Percentiles rank a stretch among this genome's conserved stretches.
phyloP scores from a whole-genome alignment of 2,113 vertebrate species.

The Rhinopomastus cyanomelas region DNA sequence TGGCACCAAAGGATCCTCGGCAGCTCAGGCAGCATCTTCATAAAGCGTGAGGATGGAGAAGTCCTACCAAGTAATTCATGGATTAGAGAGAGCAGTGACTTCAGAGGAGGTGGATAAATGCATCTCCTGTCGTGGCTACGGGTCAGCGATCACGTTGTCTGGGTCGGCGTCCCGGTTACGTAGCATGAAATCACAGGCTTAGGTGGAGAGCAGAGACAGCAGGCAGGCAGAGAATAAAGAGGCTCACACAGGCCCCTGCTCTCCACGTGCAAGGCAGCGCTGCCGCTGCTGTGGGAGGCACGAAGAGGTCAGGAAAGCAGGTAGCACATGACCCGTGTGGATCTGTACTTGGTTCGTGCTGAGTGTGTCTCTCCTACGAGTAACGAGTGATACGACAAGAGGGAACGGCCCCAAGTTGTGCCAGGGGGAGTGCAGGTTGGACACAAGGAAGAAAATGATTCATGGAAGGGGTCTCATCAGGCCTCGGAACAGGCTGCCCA shows the following conservation, averaged over 20 bases:
- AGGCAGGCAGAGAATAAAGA: background rate
- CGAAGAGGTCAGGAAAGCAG: too few relatives aligned
- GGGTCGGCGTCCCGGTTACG: background rate
- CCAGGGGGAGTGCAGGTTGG: too few relatives aligned
- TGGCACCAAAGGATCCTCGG: background rate
- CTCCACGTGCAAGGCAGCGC: too few relatives aligned
- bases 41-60: background rate
- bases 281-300: too few relatives aligned
- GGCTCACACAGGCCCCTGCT: fast-evolving
- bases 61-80: background rate
- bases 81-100: background rate
- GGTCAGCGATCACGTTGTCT: background rate
- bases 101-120: background rate
- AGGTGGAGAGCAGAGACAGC: background rate
- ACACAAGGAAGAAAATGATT: too few relatives aligned
- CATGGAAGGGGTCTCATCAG: too few relatives aligned
- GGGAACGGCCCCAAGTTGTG: too few relatives aligned
- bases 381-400: too few relatives aligned
- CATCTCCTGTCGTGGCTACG: background rate
- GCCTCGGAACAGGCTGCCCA: too few relatives aligned
- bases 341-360: background rate
- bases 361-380: background rate
- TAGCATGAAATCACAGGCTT: background rate
- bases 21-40: background rate
- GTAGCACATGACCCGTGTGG: background rate